Evolutionary conservation across 2,797 vertebrate genomes (phyloP), one percentile per base, ranked within the genome.

Genomic region (Pseudotriccus pelzelni): DNA sequence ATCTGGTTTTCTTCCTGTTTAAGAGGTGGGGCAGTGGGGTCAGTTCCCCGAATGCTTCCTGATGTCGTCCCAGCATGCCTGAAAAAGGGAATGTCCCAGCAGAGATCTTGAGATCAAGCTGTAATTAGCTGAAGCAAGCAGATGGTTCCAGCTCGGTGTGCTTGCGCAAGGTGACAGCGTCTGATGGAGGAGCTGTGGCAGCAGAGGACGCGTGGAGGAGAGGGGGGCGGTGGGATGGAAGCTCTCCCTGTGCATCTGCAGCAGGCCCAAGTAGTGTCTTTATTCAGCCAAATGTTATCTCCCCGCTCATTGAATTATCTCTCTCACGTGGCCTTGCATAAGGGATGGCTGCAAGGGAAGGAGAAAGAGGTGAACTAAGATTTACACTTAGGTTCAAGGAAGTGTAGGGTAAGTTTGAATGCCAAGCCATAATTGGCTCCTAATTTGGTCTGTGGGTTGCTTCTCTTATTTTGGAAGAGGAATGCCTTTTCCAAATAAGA

Each of bases 51-150:
- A 23, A 34, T 27, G 56, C 73, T 58, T 32, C 28, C 25, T 2
- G 44, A 27, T 78, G 69, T 81, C 62, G 7, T 69, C 73, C 80
- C 58, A 59, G 89, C 66, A 17, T 0, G 13, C 58, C 93, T 81
- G 82, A 15, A 64, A 64, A 77, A 77, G 63, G 68, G 56, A 92
- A 43, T 75, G 36, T 59, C 91, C 87, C 90, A 59, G 92, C 64
- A 95, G 90, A 91, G 85, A 75, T 86, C 90, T 73, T 14, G 2
- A 87, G 86, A 93, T 72, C 19, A 43, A 63, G 73, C 18, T 95
- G 95, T 92, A 84, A 96, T 96, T 95, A 97, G 90, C n/a, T 64
- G 91, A 81, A 89, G 76, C 28, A 58, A 93, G 79, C 90, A 94
- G 96, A 93, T 92, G 94, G 95, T 73, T 91, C 84, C 82, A 78